These are phyloP conservation scores for Sebastes variabilis DNA, from an alignment of 2,797 vertebrate genomes.

Conservation along the genomic window DNA sequence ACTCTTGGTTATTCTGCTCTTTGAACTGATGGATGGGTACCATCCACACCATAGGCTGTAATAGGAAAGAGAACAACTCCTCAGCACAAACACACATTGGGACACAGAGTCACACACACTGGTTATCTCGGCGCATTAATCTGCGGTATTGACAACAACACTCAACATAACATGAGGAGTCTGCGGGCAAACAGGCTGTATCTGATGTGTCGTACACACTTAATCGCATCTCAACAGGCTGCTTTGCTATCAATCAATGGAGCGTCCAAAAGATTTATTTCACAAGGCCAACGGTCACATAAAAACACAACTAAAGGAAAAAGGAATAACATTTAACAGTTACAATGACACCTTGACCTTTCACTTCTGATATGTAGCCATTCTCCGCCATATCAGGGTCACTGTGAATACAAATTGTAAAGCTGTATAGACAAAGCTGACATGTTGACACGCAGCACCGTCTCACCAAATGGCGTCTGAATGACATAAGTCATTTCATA, in stretches of 20 bases:
- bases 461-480: neutral
- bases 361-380: neutral
- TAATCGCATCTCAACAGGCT: constrained; percentile 27
- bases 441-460: neutral
- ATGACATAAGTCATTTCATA: neutral
- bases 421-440: neutral
- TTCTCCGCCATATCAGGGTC: neutral
- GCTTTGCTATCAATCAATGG: constrained; percentile 15
- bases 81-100: neutral
- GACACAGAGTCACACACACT: constrained; percentile 1
- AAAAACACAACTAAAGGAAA: constrained; percentile 3
- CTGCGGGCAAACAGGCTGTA: constrained; percentile 1
- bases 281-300: neutral
- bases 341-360: neutral
- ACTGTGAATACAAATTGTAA: neutral
- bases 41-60: constrained; percentile 42
- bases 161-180: constrained; percentile 30
- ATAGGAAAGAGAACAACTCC: constrained; percentile 9
- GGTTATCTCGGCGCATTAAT: constrained; percentile 54
- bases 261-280: constrained; percentile 20
- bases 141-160: constrained; percentile 43
- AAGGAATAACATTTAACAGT: neutral
- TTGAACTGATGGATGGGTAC: constrained; percentile 72
- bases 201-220: constrained; percentile 24
- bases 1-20: constrained; percentile 79